Evolutionary conservation across 1,140 invertebrate species (phyloP), one percentile per base, ranked within the genome.

Genomic region (Zaprionus nigranus): DNA sequence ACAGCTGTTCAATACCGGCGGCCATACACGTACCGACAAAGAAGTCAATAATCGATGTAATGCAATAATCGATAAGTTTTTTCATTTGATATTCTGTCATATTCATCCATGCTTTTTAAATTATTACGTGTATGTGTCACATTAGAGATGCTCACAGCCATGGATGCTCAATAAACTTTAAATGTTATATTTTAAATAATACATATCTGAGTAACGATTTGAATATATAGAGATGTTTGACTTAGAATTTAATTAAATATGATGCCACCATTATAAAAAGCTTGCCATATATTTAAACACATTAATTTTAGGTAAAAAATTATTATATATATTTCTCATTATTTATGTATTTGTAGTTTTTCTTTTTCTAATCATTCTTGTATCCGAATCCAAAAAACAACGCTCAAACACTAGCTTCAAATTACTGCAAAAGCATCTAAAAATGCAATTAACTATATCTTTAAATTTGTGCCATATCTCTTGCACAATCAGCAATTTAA

Each of bases 241-340:
- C 24, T 26, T 11, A 0, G 0, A 34, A 34, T 30, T 30, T 11
- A 11, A 11, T 34, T 34, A 0, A 58, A 13, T 11, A 3, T 1
- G 6, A 15, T n/a, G 15, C 13, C 38, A 40, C 15, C 4, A 40
- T 6, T 15, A 17, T 17, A 17, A 46, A 0, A 46, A 17, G n/a
- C 17, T 17, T 46, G 2, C 40, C 6, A 6, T 0, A 12, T 5
- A 59, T 40, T 40, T n/a, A 51, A 51, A 22, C 46, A 22, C n/a
- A 49, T 46, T 13, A 5, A 24, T 20, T 61, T 78, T 82, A 82
- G 81, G 85, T 90, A 90, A 86, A 88, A 90, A 90, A 90, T 90
- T 90, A 90, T 85, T 49, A 77, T 90, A 90, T 90, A 83, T 85
- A 79, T 90, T 88, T 70, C 57, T 85, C 68, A 88, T 80, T 87